Base-by-base conservation (phyloP, 1,140 invertebrate species). In the Diorhabda elongata region DNA sequence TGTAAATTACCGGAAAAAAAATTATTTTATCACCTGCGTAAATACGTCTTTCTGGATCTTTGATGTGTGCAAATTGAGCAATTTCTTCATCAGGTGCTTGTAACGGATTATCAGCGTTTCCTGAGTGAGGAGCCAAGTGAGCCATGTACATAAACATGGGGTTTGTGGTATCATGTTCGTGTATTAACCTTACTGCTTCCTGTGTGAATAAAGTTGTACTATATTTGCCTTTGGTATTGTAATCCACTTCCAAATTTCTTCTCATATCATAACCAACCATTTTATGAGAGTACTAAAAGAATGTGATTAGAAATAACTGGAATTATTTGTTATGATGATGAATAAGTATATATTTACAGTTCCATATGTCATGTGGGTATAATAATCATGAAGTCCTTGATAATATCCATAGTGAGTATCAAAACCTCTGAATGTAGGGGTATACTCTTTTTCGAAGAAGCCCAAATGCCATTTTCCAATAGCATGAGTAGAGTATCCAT, bases 381-480 rank as follows among this genome's bases (percentile, higher is more conserved):
- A 95, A 76, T 96, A 96, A 81, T 95, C 93, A 68, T 93, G 87
- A 61, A 89, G 87, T 3, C 91, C 93, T 61, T 90, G 88, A 85
- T 90, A 92, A 78, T 94, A 95, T 7, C 94, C 94, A 78, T 89
- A 93, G 79, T 94, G 91, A 4, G 87, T 85, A 69, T 95, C 90
- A 76, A 96, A 96, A n/a, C 94, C 94, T 7, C 93, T 84, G 42
- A 81, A 84, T 0, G 87, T 90, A 2, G 94, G 94, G 4, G 92
- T 90, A 74, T 91, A 93, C 70, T 89, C 87, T n/a, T 83, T 85
- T 42, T 84, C 83, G 64, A 85, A 87, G 72, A 86, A 90, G 3
- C 93, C 93, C 61, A 93, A 83, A 77, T 96, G 93, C 94, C 94
- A 96, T 82, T 97, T 97, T 11, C 95, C 95, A 45, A 97, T 85